Conservation (phyloP, 2,113 vertebrate genomes). For the Setophaga coronata region DNA sequence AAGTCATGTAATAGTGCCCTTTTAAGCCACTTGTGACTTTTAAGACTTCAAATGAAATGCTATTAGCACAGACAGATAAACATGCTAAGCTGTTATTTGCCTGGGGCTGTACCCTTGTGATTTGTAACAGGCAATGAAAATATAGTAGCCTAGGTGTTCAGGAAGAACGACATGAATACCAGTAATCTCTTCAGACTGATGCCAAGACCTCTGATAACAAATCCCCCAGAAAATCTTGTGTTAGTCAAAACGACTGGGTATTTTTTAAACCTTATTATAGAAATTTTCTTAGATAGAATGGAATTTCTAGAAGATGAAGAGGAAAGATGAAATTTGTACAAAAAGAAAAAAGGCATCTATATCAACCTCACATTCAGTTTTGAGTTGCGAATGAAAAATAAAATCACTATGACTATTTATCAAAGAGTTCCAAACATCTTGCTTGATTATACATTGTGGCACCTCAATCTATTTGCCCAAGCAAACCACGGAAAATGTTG, state of each 20-base stretch:
- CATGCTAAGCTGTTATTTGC: slow-evolving; percentile 66
- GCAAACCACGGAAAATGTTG: background rate
- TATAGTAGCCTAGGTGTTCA: slow-evolving; percentile 4
- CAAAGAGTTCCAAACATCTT: background rate
- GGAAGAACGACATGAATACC: background rate
- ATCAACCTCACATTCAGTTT: background rate
- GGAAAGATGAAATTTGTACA: background rate
- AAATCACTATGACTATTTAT: background rate
- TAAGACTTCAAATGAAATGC: slow-evolving; percentile 76
- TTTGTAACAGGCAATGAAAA: slow-evolving; percentile 54
- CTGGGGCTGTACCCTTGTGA: slow-evolving; percentile 57
- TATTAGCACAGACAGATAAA: slow-evolving; percentile 77
- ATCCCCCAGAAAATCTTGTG: background rate
- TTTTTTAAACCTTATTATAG: background rate
- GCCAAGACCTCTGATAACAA: background rate
- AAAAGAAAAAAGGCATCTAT: background rate
- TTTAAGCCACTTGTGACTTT: slow-evolving; percentile 77
- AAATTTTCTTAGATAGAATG: background rate
- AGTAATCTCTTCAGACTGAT: slow-evolving; percentile 12
- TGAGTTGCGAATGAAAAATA: background rate
- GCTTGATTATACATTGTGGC: background rate
- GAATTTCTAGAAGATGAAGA: background rate
- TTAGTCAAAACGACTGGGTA: background rate
- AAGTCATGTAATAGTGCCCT: slow-evolving; percentile 67
- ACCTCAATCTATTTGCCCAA: fast-evolving